Evolutionary conservation across 2,113 vertebrate genomes (phyloP).

Genomic region (Gasterosteus aculeatus): DNA sequence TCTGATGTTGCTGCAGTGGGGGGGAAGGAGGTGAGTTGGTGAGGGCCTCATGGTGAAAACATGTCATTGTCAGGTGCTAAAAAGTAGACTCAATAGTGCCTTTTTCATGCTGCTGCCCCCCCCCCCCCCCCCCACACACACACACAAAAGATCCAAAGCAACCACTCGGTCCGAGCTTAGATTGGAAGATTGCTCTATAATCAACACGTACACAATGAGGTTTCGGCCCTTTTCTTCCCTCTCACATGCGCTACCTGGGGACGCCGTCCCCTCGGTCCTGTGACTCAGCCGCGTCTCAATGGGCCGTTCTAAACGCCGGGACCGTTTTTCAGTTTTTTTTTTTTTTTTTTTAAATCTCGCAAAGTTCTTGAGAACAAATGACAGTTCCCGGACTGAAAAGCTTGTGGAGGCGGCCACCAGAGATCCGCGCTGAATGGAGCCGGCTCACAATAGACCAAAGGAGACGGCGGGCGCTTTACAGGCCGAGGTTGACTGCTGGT

Average conservation of each 20-base stretch:
- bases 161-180: constrained; percentile 66
- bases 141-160: constrained; percentile 68
- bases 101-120: constrained; percentile 16
- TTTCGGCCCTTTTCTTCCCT: constrained; percentile 71
- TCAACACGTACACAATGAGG: constrained; percentile 74
- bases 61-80: constrained; percentile 68
- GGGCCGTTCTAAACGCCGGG: constrained; percentile 55
- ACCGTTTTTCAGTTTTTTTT: constrained; percentile 64
- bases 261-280: constrained; percentile 68
- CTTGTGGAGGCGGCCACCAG: constrained; percentile 59
- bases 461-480: constrained; percentile 21
- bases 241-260: constrained; percentile 70
- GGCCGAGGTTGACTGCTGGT: constrained; percentile 9
- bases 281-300: constrained; percentile 69
- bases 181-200: constrained; percentile 78
- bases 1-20: constrained; percentile 17
- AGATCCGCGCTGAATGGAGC: constrained; percentile 72
- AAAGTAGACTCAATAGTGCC: constrained; percentile 59
- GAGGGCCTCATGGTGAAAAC: constrained; percentile 58
- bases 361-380: constrained; percentile 69
- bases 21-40: neutral
- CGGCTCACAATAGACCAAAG: constrained; percentile 54
- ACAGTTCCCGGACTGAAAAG: constrained; percentile 67
- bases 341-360: constrained; percentile 69
- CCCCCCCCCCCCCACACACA: neutral